Evolutionary conservation across 2,888 invertebrate species (phyloP).

Genomic region (Caenorhabditis japonica): DNA sequence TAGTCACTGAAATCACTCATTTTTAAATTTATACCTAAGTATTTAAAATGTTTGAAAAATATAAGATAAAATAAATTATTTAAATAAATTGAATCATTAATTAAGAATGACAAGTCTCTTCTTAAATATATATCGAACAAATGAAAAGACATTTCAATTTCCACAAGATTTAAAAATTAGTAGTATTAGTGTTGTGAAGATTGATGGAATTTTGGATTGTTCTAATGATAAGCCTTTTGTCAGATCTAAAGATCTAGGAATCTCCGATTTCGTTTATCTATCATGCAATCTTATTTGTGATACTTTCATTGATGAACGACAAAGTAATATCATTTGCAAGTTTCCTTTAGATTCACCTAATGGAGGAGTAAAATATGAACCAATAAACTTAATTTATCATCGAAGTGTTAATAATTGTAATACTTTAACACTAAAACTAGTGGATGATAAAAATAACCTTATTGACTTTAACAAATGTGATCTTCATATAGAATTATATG

Average conservation of each 20-base stretch:
- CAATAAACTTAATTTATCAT: no score
- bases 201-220: slow-evolving; percentile 26
- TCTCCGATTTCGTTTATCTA: slow-evolving; percentile 10
- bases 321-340: slow-evolving; percentile 21
- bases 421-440: slow-evolving; percentile 4
- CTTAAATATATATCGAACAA: no score
- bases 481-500: slow-evolving; percentile 29
- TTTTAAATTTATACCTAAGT: slow-evolving; percentile 5
- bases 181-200: slow-evolving; percentile 29
- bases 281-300: slow-evolving; percentile 25
- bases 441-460: slow-evolving; percentile 6
- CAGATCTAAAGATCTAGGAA: slow-evolving; percentile 13
- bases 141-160: slow-evolving; percentile 47
- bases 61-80: slow-evolving; percentile 15
- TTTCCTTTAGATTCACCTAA: slow-evolving; percentile 3
- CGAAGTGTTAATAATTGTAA: slow-evolving; percentile 9
- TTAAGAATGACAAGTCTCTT: slow-evolving; percentile 16
- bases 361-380: no score
- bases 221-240: not conserved
- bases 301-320: slow-evolving; percentile 7
- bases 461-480: slow-evolving; percentile 8
- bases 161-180: slow-evolving; percentile 18
- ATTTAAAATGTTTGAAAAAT: slow-evolving; percentile 3
- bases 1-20: slow-evolving; percentile 31
- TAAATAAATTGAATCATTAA: slow-evolving; percentile 11